Conservation (phyloP, 2,113 vertebrate species). For the Phrynocephalus versicolor region DNA sequence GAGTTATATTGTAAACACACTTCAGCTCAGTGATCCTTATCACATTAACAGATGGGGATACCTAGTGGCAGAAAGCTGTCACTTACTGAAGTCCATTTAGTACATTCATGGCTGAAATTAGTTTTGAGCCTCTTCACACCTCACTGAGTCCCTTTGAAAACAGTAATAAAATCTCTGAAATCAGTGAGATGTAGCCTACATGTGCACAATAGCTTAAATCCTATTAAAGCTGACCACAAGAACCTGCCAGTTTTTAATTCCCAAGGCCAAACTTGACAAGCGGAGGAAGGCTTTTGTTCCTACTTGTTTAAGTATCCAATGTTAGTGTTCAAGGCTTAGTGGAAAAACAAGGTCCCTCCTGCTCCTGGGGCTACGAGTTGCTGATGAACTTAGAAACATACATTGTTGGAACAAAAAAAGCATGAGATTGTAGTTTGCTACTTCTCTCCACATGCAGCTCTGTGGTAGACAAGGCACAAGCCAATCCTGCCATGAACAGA, state of each 20-base stretch:
- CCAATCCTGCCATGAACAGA: background rate
- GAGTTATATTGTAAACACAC: too few relatives aligned
- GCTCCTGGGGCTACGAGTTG: background rate
- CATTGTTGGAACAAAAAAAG: background rate
- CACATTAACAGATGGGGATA: background rate
- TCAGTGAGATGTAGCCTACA: background rate
- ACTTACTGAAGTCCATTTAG: background rate
- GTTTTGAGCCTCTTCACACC: background rate
- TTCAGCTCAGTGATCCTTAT: too few relatives aligned
- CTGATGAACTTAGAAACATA: background rate
- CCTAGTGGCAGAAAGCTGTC: background rate
- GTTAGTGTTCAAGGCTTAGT: background rate
- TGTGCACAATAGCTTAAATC: background rate
- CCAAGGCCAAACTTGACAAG: background rate
- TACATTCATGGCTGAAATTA: background rate
- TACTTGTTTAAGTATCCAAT: background rate
- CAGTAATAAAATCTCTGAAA: background rate
- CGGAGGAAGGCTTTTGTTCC: background rate
- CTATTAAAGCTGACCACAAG: background rate
- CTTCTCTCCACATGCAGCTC: background rate
- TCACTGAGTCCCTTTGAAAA: background rate
- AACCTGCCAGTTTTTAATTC: background rate
- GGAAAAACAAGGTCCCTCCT: background rate
- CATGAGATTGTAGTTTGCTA: background rate
- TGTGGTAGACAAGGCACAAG: background rate